Base-by-base conservation (phyloP, 2,113 vertebrate genomes). In the Thunnus maccoyii region DNA sequence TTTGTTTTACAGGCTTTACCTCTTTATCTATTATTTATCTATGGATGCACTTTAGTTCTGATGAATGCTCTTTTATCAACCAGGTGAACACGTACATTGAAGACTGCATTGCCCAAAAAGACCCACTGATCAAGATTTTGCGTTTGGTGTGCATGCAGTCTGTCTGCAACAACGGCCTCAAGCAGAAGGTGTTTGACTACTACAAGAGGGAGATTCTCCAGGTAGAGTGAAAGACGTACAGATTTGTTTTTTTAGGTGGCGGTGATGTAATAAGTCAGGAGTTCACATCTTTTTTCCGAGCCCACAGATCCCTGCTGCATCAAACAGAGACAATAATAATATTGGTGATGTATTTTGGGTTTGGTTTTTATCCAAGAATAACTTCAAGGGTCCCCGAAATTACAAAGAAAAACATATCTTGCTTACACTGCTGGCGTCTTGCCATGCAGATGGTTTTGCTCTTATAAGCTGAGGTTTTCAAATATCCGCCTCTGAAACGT, bases 141-240 rank as follows among this genome's bases (percentile, higher is more conserved):
- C 95, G 98, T 5, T 94, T 99, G 0, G 92, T 98, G 54, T 98
- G 97, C 78, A 95, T 99, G 91, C 98, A 99, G 89, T 99, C 98
- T 0, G 96, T 99, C 51, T 99, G 98, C 87, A 99, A 99, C 50
- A 99, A 96, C 6, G 98, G 98, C 5, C 95, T 99, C 75, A 99
- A 98, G 76, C 98, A 97, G 90, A 99, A 99, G 68, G 96, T 99
- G 52, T 83, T 99, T 69, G 98, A 99, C 89, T 94, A 97, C 87
- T 99, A 99, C 89, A 99, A 96, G 90, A 95, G 96, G 83, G 98
- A 99, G 87, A 98, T 99, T 87, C 92, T 99, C 50, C 98, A 99
- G 97, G 98, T 99, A 77, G 71, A 86, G 41, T 63, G 22, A n/a
- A 16, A 52, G 14, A 54, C 25, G 5, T 0, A 18, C 46, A n/a